Base-by-base conservation (phyloP, 2,797 vertebrate species). In the Rhinatrema bivittatum region DNA sequence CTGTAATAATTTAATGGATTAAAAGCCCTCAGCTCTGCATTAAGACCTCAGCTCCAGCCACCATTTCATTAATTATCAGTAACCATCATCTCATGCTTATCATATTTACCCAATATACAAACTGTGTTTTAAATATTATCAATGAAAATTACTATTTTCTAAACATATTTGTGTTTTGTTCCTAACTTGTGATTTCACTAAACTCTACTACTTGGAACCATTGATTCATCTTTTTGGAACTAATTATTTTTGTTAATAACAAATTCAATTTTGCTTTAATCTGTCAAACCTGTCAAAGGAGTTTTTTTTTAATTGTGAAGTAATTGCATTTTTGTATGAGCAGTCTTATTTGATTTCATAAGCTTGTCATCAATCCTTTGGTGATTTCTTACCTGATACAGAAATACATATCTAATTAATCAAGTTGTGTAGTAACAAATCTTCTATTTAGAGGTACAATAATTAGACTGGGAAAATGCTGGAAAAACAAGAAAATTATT, bases 361-460 rank as follows among this genome's bases (percentile, higher is more conserved):
- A 60, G 50, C 58, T 63, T 60, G 55, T 50, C 43, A 48, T 55
- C 56, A 72, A 65, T 58, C 41, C 68, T 74, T 64, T 41, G 54
- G 50, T 51, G 69, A 74, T 73, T 74, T 68, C 68, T 72, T 56
- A 78, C 69, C 62, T 76, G 76, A 79, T 79, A 70, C 50, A 68
- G 51, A 69, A 72, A 69, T 60, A 58, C 21, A 1, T 59, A 66
- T 60, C 67, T 67, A 76, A 79, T 79, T 73, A 78, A 78, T 78
- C 62, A 73, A 41, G 43, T 37, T 53, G 54, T 69, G 33, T 55
- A 72, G 60, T 47, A 68, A 68, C 50, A 68, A 65, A 61, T 54
- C 32, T 65, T 48, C 51, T 64, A 50, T 65, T 72, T 72, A 65
- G 44, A 65, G 42, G 46, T 63, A 57, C 55, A 73, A 69, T 68